Evolutionary conservation across 2,888 invertebrate species (phyloP), one percentile per base, ranked within the genome.

Genomic region (Plebejus argus): DNA sequence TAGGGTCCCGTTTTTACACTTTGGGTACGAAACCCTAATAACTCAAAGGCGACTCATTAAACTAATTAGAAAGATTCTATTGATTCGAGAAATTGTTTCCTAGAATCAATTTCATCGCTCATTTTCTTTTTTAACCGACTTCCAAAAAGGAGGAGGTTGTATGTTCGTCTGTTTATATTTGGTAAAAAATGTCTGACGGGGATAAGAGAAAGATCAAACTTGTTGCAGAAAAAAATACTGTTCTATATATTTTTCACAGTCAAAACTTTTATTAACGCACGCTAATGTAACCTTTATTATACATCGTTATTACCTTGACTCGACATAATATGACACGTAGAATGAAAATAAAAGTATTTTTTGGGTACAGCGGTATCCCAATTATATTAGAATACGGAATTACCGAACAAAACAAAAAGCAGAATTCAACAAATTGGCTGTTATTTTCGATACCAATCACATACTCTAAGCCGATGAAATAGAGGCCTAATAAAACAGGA

Each of bases 351-450:
- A 61, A 61, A 61, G 20, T 20, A 61, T 8, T 20, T 23, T 61
- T 23, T 61, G 20, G n/a, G 8, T 23, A 20, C 23, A 4, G 23
- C 23, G 23, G 61, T 23, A 12, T 8, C 23, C 61, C 61, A 61
- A 61, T 61, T 61, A 61, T 61, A 61, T 61, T 61, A 23, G 61
- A 61, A 61, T 61, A 33, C 39, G 35, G n/a, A 10, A 35, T 39
- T 35, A 39, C 8, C n/a, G 20, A 71, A 70, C 28, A 71, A 35
- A 71, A 71, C 39, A 39, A 39, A 35, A 10, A 20, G 10, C 10
- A 20, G 20, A 71, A 71, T 35, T 71, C 35, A n/a, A 71, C 71
- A 71, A 71, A 71, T 71, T 71, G 71, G 35, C 39, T 71, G 35
- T 71, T 71, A 71, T 71, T 71, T 71, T 71, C 33, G 35, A 71